A percentile compares a stretch with the other conserved stretches of the same genome.
Conservation (phyloP, 1,140 invertebrate genomes). For the Drosophila sulfurigaster region DNA sequence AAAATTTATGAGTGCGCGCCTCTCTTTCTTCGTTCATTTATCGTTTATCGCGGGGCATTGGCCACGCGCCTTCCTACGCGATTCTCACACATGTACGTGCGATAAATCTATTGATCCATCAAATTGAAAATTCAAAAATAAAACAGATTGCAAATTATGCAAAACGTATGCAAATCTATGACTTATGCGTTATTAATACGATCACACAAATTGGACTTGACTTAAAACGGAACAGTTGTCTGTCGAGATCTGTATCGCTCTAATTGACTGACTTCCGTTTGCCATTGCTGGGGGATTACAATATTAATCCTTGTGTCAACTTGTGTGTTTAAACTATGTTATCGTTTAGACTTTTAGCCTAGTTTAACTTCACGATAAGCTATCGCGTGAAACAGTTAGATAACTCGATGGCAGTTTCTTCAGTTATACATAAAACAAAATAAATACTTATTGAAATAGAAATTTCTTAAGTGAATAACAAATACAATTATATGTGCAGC, state of each 20-base stretch:
- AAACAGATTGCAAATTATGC: constrained; percentile 13
- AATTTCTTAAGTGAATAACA: too few relatives aligned
- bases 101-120: constrained; percentile 37
- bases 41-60: constrained; percentile 57
- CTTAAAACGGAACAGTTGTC: constrained; percentile 1
- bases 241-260: background rate
- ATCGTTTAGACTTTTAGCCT: background rate
- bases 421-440: too few relatives aligned
- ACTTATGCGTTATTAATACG: constrained; percentile 23
- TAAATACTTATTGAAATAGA: too few relatives aligned
- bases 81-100: constrained; percentile 28
- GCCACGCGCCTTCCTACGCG: constrained; percentile 65
- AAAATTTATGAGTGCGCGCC: constrained; percentile 39
- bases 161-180: constrained; percentile 31
- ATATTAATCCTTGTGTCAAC: background rate
- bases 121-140: constrained; percentile 13
- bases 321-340: background rate
- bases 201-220: constrained; percentile 14
- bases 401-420: background rate
- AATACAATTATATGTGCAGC: too few relatives aligned
- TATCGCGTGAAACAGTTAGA: background rate
- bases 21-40: constrained; percentile 3
- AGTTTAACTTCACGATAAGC: background rate
- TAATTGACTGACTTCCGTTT: background rate
- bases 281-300: background rate